Conservation (phyloP, 2,113 vertebrate species). For the Oxyruncus cristatus region DNA sequence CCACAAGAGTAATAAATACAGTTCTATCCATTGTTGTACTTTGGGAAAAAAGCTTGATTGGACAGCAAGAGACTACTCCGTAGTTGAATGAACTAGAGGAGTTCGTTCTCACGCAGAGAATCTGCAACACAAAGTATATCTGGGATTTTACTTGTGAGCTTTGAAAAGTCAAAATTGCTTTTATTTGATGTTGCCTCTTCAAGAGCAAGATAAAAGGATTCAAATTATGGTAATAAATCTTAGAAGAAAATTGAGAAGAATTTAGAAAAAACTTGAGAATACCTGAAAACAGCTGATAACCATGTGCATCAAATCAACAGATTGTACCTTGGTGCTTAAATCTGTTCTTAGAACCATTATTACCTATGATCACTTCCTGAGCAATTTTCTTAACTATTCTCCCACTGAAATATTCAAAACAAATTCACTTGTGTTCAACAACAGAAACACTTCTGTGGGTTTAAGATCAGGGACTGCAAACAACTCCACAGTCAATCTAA, state of each 20-base stretch:
- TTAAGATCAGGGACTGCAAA: background rate
- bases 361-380: background rate
- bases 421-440: background rate
- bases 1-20: background rate
- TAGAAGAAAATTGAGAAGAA: background rate
- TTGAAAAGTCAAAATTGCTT: background rate
- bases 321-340: background rate
- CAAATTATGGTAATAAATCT: background rate
- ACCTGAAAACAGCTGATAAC: background rate
- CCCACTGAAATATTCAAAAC: background rate
- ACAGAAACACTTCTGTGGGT: background rate
- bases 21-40: rapidly evolving
- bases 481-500: background rate
- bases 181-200: background rate
- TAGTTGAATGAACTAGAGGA: background rate
- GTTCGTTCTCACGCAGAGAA: background rate
- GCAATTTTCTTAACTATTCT: background rate
- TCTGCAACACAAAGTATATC: background rate
- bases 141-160: background rate
- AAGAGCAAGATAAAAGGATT: background rate
- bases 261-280: background rate
- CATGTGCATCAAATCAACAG: background rate
- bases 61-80: background rate
- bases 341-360: background rate
- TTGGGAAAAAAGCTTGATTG: background rate